Evolutionary conservation across 2,888 invertebrate genomes (phyloP).

Genomic region (Chloroclystis v-ata): DNA sequence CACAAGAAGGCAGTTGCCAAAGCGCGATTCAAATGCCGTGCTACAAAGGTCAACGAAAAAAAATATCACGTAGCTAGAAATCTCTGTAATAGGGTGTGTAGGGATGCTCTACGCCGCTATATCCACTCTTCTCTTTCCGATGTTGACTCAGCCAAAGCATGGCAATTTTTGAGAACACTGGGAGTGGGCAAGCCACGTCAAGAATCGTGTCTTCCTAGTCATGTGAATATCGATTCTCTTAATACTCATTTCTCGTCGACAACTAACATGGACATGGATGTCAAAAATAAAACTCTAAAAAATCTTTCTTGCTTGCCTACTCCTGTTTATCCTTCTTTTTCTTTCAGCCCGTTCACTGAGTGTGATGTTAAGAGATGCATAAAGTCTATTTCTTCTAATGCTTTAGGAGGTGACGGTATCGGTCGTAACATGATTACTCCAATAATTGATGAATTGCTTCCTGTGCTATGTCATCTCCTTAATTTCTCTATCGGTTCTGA

Average conservation of each 20-base stretch:
- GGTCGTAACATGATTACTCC: neutral
- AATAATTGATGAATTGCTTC: neutral
- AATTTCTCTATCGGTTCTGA: neutral
- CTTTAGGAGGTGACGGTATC: neutral
- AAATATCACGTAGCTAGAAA: neutral
- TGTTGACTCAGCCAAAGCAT: neutral
- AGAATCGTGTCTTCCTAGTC: neutral
- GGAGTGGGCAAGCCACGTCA: neutral
- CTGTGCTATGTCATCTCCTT: neutral
- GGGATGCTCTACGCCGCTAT: too few relatives aligned
- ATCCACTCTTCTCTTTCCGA: too few relatives aligned
- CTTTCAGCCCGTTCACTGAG: neutral
- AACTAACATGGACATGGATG: neutral
- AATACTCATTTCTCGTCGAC: neutral
- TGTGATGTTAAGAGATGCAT: neutral
- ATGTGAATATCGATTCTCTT: too few relatives aligned
- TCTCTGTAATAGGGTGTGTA: too few relatives aligned
- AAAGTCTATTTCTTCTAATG: neutral
- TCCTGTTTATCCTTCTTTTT: neutral
- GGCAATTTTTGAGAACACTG: neutral
- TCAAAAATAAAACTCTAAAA: neutral
- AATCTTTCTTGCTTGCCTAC: neutral
- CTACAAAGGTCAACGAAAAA: neutral
- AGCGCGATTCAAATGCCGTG: neutral
- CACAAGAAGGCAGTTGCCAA: neutral